Conservation (phyloP, 2,113 vertebrate species). For the Strix aluco region DNA sequence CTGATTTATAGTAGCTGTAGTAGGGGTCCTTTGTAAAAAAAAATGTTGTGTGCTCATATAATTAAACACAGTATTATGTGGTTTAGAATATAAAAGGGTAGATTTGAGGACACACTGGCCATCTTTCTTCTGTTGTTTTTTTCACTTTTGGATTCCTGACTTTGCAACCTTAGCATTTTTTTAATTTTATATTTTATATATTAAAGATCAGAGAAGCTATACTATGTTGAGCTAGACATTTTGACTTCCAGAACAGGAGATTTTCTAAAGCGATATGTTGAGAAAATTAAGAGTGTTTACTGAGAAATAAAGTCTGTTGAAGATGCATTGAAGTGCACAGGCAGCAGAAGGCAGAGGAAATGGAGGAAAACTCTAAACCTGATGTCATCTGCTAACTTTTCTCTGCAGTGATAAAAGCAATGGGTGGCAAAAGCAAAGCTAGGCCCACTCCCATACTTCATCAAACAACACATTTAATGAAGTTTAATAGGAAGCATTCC, state of each 20-base stretch:
- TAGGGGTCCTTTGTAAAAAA: background rate
- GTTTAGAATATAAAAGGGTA: background rate
- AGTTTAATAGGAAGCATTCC: background rate
- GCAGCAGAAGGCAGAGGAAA: background rate
- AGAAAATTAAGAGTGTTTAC: background rate
- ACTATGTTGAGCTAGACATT: background rate
- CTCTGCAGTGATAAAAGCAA: background rate
- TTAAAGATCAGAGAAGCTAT: background rate
- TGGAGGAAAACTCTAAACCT: background rate
- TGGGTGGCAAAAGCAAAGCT: background rate
- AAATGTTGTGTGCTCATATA: background rate
- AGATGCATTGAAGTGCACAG: background rate
- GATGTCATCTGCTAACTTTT: background rate
- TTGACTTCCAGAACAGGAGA: background rate
- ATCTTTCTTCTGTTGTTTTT: background rate
- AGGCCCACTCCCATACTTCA: background rate
- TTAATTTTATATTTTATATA: background rate
- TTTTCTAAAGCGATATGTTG: background rate
- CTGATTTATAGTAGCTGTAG: slow-evolving; percentile 47
- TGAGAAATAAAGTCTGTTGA: background rate
- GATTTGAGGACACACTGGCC: background rate
- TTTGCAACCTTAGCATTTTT: background rate
- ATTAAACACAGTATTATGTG: background rate
- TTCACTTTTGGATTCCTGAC: background rate
- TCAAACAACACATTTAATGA: background rate